Percentiles rank a stretch among this genome's conserved stretches.
These are phyloP conservation scores for Dascillus cervinus DNA, from an alignment of 2,888 invertebrate genomes.

Conservation along the genomic window DNA sequence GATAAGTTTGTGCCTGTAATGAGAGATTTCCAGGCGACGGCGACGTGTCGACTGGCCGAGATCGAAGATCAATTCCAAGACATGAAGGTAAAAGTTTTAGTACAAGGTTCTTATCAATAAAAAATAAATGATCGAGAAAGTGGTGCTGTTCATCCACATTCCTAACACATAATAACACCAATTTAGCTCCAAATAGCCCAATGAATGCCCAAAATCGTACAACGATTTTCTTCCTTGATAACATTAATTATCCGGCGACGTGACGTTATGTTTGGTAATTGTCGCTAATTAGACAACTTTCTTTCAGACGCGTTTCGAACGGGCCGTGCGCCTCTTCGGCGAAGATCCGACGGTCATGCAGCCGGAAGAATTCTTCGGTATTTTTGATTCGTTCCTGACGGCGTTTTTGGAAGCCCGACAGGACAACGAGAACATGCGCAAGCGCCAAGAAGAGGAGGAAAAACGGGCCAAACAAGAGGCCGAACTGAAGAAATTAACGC, in stretches of 20 bases:
- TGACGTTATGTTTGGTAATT: slow-evolving; percentile 1
- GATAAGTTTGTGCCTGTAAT: slow-evolving; percentile 90
- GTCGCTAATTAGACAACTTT: slow-evolving; percentile 1
- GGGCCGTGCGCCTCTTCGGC: slow-evolving; percentile 82
- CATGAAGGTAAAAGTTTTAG: slow-evolving; percentile 67
- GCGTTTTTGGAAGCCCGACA: slow-evolving; percentile 77
- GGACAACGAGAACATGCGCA: slow-evolving; percentile 80
- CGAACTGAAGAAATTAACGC: slow-evolving; percentile 79
- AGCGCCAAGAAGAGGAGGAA: slow-evolving; percentile 83
- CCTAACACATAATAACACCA: too few relatives aligned
- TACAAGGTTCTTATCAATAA: too few relatives aligned
- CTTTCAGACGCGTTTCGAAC: slow-evolving; percentile 61
- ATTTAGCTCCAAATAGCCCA: too few relatives aligned
- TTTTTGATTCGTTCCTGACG: slow-evolving; percentile 79
- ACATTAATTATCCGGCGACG: too few relatives aligned
- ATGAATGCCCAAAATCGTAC: too few relatives aligned
- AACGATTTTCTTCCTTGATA: too few relatives aligned
- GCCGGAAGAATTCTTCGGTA: slow-evolving; percentile 90
- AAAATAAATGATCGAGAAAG: too few relatives aligned
- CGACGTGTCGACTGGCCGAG: slow-evolving; percentile 85
- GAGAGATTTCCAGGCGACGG: slow-evolving; percentile 90
- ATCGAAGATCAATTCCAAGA: slow-evolving; percentile 89
- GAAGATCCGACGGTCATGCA: slow-evolving; percentile 79
- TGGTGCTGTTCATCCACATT: too few relatives aligned
- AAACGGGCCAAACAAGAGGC: slow-evolving; percentile 82